phyloP scores from a whole-genome alignment of 2,797 vertebrate species.

The Halcyon badia region DNA sequence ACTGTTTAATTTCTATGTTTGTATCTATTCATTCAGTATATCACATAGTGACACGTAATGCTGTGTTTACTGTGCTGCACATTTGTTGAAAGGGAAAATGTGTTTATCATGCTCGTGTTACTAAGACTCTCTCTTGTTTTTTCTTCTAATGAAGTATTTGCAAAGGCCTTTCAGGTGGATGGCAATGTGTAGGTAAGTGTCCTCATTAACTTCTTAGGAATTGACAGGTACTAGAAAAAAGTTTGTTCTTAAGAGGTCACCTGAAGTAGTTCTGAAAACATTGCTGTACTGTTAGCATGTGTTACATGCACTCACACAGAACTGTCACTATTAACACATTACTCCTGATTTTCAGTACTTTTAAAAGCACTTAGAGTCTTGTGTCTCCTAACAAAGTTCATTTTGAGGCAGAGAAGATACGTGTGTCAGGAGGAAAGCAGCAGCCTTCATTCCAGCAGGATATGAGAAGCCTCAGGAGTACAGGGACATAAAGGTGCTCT shows the following conservation, averaged over 20 bases:
- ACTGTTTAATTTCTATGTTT: not conserved
- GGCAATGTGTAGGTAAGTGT: not conserved
- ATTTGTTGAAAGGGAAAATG: not conserved
- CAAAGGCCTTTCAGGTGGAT: not conserved
- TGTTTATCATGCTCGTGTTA: not conserved
- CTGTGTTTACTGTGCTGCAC: not conserved
- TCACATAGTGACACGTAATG: rapidly evolving
- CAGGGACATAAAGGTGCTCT: slow-evolving; percentile 41
- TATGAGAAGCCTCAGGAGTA: not conserved
- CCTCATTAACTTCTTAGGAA: not conserved
- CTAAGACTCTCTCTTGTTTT: not conserved
- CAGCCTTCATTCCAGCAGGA: not conserved
- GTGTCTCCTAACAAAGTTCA: not conserved
- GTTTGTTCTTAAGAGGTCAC: not conserved
- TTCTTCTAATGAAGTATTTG: not conserved
- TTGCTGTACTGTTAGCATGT: not conserved
- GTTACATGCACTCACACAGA: not conserved
- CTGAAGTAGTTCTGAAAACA: not conserved
- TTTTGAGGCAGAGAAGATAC: not conserved
- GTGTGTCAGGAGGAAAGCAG: not conserved
- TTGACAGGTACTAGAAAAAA: not conserved
- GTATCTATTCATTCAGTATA: not conserved
- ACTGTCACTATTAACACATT: not conserved
- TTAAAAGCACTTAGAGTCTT: not conserved
- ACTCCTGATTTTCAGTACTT: not conserved